phyloP scores from a whole-genome alignment of 2,888 invertebrate genomes.

The Cremastobaeus sp. region DNA sequence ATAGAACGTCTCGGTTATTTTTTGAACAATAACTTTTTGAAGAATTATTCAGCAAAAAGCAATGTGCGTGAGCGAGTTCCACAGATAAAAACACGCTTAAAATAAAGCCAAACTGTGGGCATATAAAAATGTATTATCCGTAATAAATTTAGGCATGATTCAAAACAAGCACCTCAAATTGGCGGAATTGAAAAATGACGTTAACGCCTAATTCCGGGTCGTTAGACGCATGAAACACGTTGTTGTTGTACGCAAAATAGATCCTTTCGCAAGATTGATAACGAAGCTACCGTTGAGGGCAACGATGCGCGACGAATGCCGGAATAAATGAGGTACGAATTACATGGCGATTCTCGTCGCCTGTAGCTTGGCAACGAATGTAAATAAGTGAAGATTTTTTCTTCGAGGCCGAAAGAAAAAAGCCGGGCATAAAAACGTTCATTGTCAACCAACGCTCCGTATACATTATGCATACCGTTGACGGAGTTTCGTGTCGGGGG shows the following conservation, averaged over 20 bases:
- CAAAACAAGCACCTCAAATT: too few species aligned
- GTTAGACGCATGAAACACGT: too few species aligned
- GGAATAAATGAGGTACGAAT: slow-evolving; percentile 58
- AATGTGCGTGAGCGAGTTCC: too few species aligned
- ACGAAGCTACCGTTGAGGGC: slow-evolving; percentile 51
- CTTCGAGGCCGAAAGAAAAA: slow-evolving; percentile 28
- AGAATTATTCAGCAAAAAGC: too few species aligned
- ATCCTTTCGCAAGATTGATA: slow-evolving; percentile 38
- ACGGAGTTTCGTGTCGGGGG: slow-evolving; percentile 32
- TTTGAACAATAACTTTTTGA: too few species aligned
- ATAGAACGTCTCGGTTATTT: too few species aligned
- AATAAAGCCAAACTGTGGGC: too few species aligned
- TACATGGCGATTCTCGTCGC: slow-evolving; percentile 56
- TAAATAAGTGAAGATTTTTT: slow-evolving; percentile 54
- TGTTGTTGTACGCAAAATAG: slow-evolving; percentile 17
- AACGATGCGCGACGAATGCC: slow-evolving; percentile 53
- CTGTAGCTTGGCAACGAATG: slow-evolving; percentile 45
- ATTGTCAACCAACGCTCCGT: slow-evolving; percentile 44
- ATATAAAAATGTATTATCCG: too few species aligned
- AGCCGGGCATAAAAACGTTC: slow-evolving; percentile 12
- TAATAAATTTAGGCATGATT: too few species aligned
- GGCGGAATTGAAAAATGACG: too few species aligned
- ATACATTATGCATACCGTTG: slow-evolving; percentile 57
- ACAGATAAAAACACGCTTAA: too few species aligned
- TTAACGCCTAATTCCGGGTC: too few species aligned